Conservation (phyloP, 2,113 vertebrate genomes). For the Gallinago jamesoni region DNA sequence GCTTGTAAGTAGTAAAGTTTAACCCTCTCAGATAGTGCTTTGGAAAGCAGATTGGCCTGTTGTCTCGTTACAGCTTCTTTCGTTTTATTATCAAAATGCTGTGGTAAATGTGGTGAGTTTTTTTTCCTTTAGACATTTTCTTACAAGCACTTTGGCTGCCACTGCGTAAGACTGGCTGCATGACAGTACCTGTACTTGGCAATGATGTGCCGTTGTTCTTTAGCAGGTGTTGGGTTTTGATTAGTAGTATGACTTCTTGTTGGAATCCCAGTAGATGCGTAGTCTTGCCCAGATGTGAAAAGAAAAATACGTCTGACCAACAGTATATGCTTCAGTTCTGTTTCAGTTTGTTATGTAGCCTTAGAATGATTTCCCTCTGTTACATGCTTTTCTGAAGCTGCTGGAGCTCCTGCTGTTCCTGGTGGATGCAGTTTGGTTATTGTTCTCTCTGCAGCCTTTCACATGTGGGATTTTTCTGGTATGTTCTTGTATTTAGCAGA, state of each 20-base stretch:
- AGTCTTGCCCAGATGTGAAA: neutral
- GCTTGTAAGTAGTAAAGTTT: neutral
- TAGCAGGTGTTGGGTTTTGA: neutral
- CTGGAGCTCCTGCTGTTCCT: neutral
- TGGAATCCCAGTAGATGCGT: neutral
- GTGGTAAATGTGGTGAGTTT: neutral
- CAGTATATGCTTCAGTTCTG: neutral
- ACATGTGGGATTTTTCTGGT: neutral
- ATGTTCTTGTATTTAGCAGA: neutral
- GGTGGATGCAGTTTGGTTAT: rapidly evolving
- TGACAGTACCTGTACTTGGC: neutral
- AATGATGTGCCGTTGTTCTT: neutral
- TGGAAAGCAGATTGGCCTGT: neutral
- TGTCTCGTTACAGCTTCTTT: neutral
- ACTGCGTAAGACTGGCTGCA: neutral
- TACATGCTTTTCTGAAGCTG: rapidly evolving
- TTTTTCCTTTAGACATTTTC: neutral
- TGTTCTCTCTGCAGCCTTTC: neutral
- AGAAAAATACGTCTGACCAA: neutral
- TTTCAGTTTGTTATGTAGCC: neutral
- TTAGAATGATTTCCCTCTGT: neutral
- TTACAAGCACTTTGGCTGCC: neutral
- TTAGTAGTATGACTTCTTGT: neutral
- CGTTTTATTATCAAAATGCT: neutral
- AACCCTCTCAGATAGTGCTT: neutral